phyloP scores from a whole-genome alignment of 2,113 vertebrate genomes.

The Ammodytes dubius region DNA sequence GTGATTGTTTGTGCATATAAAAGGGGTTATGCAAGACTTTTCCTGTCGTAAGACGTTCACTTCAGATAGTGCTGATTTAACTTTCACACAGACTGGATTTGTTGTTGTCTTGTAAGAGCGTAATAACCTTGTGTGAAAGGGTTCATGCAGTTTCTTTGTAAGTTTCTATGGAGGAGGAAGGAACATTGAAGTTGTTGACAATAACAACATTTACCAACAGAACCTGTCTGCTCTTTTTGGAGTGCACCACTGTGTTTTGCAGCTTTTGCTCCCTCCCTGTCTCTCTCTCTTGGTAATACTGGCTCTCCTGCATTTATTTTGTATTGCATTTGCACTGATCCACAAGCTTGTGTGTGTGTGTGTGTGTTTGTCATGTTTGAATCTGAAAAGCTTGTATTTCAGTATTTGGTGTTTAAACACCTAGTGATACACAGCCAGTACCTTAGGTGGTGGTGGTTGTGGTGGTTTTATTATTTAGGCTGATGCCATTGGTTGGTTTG shows the following conservation, averaged over 20 bases:
- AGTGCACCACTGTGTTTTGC: slow-evolving; percentile 49
- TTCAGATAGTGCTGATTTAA: slow-evolving; percentile 1
- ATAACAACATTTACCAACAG: slow-evolving; percentile 59
- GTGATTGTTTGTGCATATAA: neutral
- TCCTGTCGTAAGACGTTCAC: neutral
- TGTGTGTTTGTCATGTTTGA: neutral
- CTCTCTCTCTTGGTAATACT: slow-evolving; percentile 17
- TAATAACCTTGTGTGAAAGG: neutral
- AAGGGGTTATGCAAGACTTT: neutral
- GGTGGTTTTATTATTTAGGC: slow-evolving; percentile 20
- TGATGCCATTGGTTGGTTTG: slow-evolving; percentile 39
- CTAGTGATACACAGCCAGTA: slow-evolving; percentile 22
- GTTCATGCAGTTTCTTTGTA: neutral
- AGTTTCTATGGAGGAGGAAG: slow-evolving; percentile 15
- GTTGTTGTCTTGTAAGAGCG: neutral
- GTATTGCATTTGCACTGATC: slow-evolving; percentile 13
- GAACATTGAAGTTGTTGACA: slow-evolving; percentile 63
- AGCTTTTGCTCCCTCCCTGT: slow-evolving; percentile 6
- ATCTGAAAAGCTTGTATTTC: neutral
- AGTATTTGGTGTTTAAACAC: neutral
- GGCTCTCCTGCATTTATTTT: slow-evolving; percentile 23
- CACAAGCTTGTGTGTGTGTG: neutral
- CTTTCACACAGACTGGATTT: neutral
- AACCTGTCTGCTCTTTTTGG: slow-evolving; percentile 47
- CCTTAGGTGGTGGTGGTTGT: slow-evolving; percentile 34